phyloP scores from a whole-genome alignment of 2,113 vertebrate genomes.

The Megaceryle torquata region DNA sequence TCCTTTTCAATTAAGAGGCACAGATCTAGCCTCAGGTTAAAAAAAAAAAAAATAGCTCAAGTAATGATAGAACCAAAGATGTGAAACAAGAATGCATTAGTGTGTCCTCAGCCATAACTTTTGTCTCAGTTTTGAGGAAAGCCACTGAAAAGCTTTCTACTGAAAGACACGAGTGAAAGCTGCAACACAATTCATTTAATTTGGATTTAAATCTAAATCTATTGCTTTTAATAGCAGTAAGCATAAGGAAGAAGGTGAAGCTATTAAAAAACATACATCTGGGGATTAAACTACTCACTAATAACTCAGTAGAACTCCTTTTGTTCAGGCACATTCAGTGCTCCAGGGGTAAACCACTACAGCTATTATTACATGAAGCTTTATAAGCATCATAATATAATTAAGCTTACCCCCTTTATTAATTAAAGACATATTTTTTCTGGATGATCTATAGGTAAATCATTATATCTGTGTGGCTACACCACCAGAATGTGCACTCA shows the following conservation, averaged over 20 bases:
- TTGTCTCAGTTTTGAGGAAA: neutral
- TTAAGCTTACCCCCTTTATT: neutral
- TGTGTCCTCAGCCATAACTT: neutral
- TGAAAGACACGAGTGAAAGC: neutral
- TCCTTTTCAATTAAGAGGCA: neutral
- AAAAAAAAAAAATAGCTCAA: neutral
- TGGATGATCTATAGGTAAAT: neutral
- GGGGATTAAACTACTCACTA: neutral
- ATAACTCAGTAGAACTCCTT: neutral
- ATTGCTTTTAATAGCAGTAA: neutral
- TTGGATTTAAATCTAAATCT: slow-evolving; percentile 10
- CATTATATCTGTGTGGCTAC: neutral
- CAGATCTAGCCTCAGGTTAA: neutral
- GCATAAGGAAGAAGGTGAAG: neutral
- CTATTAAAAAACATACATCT: slow-evolving; percentile 5
- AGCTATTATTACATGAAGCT: neutral
- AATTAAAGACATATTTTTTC: neutral
- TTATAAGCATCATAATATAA: neutral
- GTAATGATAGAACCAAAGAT: neutral
- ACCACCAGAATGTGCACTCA: neutral
- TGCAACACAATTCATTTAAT: neutral
- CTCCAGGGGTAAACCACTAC: neutral
- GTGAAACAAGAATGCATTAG: neutral
- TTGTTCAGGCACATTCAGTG: neutral
- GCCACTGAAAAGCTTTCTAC: neutral